Evolutionary conservation across 2,888 invertebrate species (phyloP).

Genomic region (Pseudococcus jackbeardsleyi): DNA sequence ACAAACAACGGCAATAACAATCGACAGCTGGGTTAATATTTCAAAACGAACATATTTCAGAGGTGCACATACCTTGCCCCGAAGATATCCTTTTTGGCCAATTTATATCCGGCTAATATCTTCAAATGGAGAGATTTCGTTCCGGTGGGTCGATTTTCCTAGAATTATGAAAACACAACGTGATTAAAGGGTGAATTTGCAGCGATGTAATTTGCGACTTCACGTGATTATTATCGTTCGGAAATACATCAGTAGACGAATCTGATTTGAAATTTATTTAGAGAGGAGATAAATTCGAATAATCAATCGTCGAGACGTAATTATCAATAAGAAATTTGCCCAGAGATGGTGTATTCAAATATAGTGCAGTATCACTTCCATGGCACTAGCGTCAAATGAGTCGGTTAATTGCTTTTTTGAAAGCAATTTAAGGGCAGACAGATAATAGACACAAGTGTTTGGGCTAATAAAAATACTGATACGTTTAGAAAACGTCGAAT

Average conservation of each 20-base stretch:
- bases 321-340: not conserved
- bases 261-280: not conserved
- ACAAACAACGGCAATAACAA: not conserved
- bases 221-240: not conserved
- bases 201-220: not conserved
- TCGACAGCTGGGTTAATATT: not conserved
- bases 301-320: not conserved
- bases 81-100: slow-evolving; percentile 99
- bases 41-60: too few species aligned
- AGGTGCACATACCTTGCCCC: slow-evolving; percentile 84
- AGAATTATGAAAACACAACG: slow-evolving; percentile 64
- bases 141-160: slow-evolving; percentile 82
- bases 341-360: not conserved
- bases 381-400: not conserved
- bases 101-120: slow-evolving; percentile 87
- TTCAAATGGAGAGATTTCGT: slow-evolving; percentile 77
- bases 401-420: slow-evolving; percentile 9
- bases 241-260: not conserved
- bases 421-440: not conserved
- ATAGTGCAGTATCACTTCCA: not conserved
- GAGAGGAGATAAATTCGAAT: not conserved
- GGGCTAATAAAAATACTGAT: slow-evolving; percentile 29
- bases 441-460: slow-evolving; percentile 45
- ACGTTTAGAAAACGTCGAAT: not conserved
- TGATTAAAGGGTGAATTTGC: not conserved